A percentile compares a stretch with the other conserved stretches of the same genome.
Conservation (phyloP, 2,888 invertebrate species). For the Phengaris arion region DNA sequence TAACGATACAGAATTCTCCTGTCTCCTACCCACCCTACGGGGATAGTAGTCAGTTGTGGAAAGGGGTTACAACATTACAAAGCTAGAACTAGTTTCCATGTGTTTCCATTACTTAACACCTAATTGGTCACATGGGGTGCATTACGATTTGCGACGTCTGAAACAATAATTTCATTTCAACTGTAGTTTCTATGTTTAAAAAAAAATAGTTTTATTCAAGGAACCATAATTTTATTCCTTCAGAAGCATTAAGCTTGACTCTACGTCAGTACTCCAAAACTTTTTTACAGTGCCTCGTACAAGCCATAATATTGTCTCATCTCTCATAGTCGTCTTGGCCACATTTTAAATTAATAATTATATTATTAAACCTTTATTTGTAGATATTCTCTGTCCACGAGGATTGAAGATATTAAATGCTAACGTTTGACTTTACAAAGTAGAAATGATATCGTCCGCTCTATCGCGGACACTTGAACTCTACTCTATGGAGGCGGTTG, state of each 20-base stretch:
- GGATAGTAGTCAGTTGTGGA: neutral
- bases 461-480: slow-evolving; percentile 12
- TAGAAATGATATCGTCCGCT: slow-evolving; percentile 16
- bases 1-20: neutral
- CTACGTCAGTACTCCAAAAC: too few relatives aligned
- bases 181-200: too few relatives aligned
- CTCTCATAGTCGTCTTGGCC: too few relatives aligned
- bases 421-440: neutral
- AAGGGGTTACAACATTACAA: neutral
- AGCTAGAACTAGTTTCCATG: neutral
- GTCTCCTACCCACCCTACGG: neutral
- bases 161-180: neutral
- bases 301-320: too few relatives aligned
- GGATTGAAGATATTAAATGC: neutral
- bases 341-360: too few relatives aligned
- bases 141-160: neutral
- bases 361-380: neutral
- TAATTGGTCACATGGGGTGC: neutral
- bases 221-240: too few relatives aligned
- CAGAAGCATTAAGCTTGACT: too few relatives aligned
- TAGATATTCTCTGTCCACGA: neutral
- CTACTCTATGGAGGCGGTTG: slow-evolving; percentile 36
- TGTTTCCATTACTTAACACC: slow-evolving; percentile 8
- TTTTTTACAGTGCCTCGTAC: too few relatives aligned
- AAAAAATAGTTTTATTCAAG: too few relatives aligned